These are phyloP conservation scores for Elysia crispata DNA, from an alignment of 2,888 invertebrate species.

Conservation along the genomic window DNA sequence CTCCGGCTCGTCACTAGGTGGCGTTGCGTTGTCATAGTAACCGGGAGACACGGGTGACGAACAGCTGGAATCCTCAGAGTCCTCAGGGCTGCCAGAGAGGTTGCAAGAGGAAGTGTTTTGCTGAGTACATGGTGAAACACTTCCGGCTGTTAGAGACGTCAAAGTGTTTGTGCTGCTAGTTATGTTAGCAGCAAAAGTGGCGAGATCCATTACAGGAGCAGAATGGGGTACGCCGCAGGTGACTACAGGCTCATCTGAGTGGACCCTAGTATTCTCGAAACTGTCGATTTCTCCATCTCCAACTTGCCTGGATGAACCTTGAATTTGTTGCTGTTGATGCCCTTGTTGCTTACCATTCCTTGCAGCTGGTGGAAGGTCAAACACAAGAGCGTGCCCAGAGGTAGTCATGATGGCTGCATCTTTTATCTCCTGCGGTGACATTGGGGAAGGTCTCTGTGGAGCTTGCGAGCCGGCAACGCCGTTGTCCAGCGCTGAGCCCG, in stretches of 20 bases:
- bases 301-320: background rate
- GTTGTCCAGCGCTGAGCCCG: conserved; percentile 17
- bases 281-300: background rate
- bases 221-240: conserved; percentile 57
- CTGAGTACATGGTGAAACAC: conserved; percentile 73
- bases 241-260: conserved; percentile 12
- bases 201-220: conserved; percentile 71
- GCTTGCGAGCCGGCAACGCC: conserved; percentile 45
- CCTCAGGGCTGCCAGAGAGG: conserved; percentile 57
- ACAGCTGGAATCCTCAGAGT: conserved; percentile 59
- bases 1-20: conserved; percentile 59
- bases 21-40: conserved; percentile 66
- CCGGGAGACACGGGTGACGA: conserved; percentile 71
- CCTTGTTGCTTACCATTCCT: background rate
- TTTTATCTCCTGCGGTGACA: conserved; percentile 65
- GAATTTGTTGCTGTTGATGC: too few species aligned
- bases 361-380: conserved; percentile 56
- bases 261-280: background rate
- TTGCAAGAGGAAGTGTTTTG: conserved; percentile 44
- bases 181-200: conserved; percentile 76
- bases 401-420: conserved; percentile 56
- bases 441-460: conserved; percentile 64
- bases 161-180: conserved; percentile 76
- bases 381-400: conserved; percentile 59
- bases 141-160: conserved; percentile 67